A percentile compares a stretch with the other conserved stretches of the same genome.
These are phyloP conservation scores for Microtus ochrogaster DNA, from an alignment of 2,113 vertebrate genomes.

Conservation along the genomic window DNA sequence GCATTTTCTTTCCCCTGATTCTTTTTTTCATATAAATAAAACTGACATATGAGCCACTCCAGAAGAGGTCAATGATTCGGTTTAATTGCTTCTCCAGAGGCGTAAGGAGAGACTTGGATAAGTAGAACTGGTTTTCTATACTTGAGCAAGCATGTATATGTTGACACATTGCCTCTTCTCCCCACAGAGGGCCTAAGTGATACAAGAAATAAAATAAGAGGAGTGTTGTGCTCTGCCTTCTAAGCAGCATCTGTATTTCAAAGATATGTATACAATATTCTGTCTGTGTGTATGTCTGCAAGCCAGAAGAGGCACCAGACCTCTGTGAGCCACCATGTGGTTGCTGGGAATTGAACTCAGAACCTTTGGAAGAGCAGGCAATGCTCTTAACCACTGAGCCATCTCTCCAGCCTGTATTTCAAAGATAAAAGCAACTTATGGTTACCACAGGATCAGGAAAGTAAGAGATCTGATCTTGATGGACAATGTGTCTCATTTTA, in stretches of 20 bases:
- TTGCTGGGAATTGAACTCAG: no score
- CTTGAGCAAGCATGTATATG: neutral
- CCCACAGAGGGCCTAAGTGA: neutral
- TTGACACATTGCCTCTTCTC: neutral
- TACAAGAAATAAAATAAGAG: conserved; percentile 48
- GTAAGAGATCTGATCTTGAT: conserved; percentile 29
- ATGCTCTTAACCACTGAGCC: no score
- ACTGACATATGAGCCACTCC: neutral
- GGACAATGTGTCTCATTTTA: neutral
- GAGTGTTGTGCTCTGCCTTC: neutral
- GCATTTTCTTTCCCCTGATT: conserved; percentile 31
- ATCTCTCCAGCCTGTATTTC: no score
- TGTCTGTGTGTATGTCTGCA: no score
- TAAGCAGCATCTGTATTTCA: conserved; percentile 66
- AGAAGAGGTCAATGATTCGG: conserved; percentile 48
- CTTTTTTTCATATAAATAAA: conserved; percentile 47
- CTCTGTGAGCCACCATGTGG: no score
- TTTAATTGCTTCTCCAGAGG: conserved; percentile 56
- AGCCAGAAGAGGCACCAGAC: no score
- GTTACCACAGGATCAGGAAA: neutral
- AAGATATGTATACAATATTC: no score
- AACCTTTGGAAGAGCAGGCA: no score
- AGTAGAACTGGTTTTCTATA: conserved; percentile 1
- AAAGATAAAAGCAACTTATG: conserved; percentile 48
- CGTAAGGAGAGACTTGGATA: neutral